Evolutionary conservation across 2,797 vertebrate species (phyloP), one percentile per base, ranked within the genome.

Genomic region (Argyrosomus regius): DNA sequence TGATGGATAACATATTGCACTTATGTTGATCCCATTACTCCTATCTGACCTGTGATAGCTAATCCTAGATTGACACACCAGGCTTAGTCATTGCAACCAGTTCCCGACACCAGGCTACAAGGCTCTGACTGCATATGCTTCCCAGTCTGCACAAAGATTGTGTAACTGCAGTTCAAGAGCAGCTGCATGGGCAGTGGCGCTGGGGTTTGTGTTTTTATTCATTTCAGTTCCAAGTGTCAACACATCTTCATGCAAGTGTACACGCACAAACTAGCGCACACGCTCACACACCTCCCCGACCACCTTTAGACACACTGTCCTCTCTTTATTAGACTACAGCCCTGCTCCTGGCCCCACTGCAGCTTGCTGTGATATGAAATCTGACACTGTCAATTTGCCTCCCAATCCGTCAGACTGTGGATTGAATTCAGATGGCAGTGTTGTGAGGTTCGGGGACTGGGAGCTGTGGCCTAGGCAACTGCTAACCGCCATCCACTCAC

Each of bases 371-470:
- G 85, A 91, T 91, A 93, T 94, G 89, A 94, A 93, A 94, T 88
- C 65, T 93, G 93, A 93, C 92, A 89, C 69, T 74, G 80, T 82
- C 88, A 84, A 88, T 93, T 92, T 91, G 80, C 81, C 75, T 86
- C 77, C 84, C 91, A 92, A 93, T 94, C 87, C 73, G 45, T 95
- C 90, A 93, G 72, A 43, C 52, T 1, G 69, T 26, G 81, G 66
- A 91, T 86, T 89, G 80, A 86, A 89, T 80, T 88, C 78, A 73
- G 80, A 85, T 65, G 77, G 75, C 59, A 39, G 72, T 50, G 68
- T 50, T 68, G 57, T 59, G 75, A 75, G 64, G 78, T 77, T 71
- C 2, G 24, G 84, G 80, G 80, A 61, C 70, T 80, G 26, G 2
- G 60, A 58, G 68, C 81, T 14, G 75, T 77, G 84, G 79, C 82